Evolutionary conservation across 2,888 invertebrate genomes (phyloP).

Genomic region (Volucella zonaria): DNA sequence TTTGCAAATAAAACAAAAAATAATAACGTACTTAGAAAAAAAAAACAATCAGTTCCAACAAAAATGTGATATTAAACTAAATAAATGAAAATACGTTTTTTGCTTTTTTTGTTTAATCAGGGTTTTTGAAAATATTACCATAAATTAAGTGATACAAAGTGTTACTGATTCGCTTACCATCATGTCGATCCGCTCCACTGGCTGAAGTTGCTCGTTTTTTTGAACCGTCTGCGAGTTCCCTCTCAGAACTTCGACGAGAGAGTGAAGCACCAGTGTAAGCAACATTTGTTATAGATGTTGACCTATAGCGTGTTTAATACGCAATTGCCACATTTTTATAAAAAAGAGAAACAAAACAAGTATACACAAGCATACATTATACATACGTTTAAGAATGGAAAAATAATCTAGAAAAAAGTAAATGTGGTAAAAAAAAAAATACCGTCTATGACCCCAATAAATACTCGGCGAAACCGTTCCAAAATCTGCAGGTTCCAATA

Average conservation of each 20-base stretch:
- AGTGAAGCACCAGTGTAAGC: conserved; percentile 90
- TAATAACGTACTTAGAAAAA: conserved; percentile 48
- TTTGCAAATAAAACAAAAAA: conserved; percentile 48
- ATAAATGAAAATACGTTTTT: conserved; percentile 40
- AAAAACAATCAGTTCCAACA: conserved; percentile 50
- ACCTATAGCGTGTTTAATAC: conserved; percentile 83
- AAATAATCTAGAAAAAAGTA: background rate
- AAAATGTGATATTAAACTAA: conserved; percentile 49
- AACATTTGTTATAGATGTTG: conserved; percentile 95
- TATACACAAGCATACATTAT: too few relatives aligned
- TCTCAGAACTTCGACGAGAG: conserved; percentile 92
- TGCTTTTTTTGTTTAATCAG: conserved; percentile 45
- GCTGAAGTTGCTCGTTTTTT: conserved; percentile 91
- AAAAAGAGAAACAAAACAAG: too few relatives aligned
- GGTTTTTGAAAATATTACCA: conserved; percentile 53
- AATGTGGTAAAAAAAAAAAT: conserved; percentile 57
- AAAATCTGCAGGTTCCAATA: conserved; percentile 92
- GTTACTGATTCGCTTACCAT: conserved; percentile 83
- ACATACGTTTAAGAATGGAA: too few relatives aligned
- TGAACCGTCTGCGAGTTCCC: conserved; percentile 87
- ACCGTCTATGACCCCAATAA: conserved; percentile 93
- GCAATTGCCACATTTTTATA: conserved; percentile 32
- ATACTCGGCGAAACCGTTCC: conserved; percentile 83
- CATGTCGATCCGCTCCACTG: conserved; percentile 87
- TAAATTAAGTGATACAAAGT: conserved; percentile 58